Percentiles rank a stretch among this genome's conserved stretches.
phyloP scores from a whole-genome alignment of 1,140 invertebrate genomes.

The Globodera ellingtonae region DNA sequence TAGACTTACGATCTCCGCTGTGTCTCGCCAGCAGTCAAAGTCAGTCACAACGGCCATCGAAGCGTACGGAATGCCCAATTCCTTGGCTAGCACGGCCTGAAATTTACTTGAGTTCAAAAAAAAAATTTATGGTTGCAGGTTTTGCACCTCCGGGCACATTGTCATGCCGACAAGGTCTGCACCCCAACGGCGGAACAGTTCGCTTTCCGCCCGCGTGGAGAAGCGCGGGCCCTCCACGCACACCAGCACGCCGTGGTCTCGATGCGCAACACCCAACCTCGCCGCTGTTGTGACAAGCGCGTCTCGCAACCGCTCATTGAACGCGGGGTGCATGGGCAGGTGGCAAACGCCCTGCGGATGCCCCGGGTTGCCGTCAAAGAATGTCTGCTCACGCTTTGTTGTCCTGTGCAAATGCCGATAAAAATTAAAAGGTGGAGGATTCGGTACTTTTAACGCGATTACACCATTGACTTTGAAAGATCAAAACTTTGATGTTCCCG shows the following conservation, averaged over 20 bases:
- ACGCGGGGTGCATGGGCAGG: slow-evolving; percentile 76
- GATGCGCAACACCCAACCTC: slow-evolving; percentile 71
- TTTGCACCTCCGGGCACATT: slow-evolving; percentile 79
- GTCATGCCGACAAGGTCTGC: slow-evolving; percentile 87
- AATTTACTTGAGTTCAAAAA: slow-evolving; percentile 23
- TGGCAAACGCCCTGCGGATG: slow-evolving; percentile 79
- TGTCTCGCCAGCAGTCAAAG: slow-evolving; percentile 92
- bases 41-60: slow-evolving; percentile 90
- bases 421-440: too few relatives aligned
- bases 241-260: slow-evolving; percentile 79
- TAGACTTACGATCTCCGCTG: slow-evolving; percentile 68
- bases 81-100: slow-evolving; percentile 75
- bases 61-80: slow-evolving; percentile 88
- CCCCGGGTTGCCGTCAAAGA: slow-evolving; percentile 82
- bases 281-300: slow-evolving; percentile 68
- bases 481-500: too few relatives aligned
- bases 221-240: slow-evolving; percentile 92
- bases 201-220: slow-evolving; percentile 88
- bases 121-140: background rate
- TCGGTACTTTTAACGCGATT: too few relatives aligned
- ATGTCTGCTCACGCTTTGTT: slow-evolving; percentile 77
- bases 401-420: too few relatives aligned
- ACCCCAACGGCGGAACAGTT: slow-evolving; percentile 82
- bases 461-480: too few relatives aligned
- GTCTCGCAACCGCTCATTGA: slow-evolving; percentile 57